Evolutionary conservation across 2,888 invertebrate genomes (phyloP), one percentile per base, ranked within the genome.

Genomic region (Agriopis marginaria): DNA sequence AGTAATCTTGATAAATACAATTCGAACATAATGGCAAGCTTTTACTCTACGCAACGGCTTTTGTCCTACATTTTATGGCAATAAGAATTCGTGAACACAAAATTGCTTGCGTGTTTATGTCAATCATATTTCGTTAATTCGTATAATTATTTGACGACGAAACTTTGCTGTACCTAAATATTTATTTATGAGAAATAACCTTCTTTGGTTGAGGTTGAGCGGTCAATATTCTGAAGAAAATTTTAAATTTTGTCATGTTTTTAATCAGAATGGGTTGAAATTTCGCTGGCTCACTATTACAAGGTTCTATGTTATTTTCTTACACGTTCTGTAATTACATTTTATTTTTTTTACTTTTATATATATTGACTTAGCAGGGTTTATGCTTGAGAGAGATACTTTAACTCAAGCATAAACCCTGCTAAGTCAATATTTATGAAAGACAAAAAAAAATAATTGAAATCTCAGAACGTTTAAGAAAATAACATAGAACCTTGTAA

Each of bases 41-140:
- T 62, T 62, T 62, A 63, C 66, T 49, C 44, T 54, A 68, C 53
- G 14, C 9, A 42, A 44, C 9, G 10, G 47, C 56, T 17, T 62
- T 55, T 50, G 45, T 50, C 54, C 64, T 50, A 64, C 23, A 56
- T 69, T 69, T 69, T 58, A 69, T 65, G 47, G 39, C 47, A 9
- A 39, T 47, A 61, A 56, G 56, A 56, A 69, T 64, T 61, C 65
- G 47, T 62, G 56, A 62, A 65, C 62, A 62, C 45, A 56, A 65
- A 65, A 65, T 62, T 53, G 61, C 14, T 56, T 69, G 65, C 69
- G 69, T 69, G 69, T 61, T 61, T 60, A 60, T 54, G 59, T 42
- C 59, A 63, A 63, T 63, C 59, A 51, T 53, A 53, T 68, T 63
- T 56, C 12, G 61, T 62, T 59, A 59, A 58, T 68, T 44, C 32